A percentile compares a stretch with the other conserved stretches of the same genome.
Evolutionary conservation across 30 jellyfish, hydroid and myxozoan species (phyloP).

Genomic region (Euphysa ruthae): DNA sequence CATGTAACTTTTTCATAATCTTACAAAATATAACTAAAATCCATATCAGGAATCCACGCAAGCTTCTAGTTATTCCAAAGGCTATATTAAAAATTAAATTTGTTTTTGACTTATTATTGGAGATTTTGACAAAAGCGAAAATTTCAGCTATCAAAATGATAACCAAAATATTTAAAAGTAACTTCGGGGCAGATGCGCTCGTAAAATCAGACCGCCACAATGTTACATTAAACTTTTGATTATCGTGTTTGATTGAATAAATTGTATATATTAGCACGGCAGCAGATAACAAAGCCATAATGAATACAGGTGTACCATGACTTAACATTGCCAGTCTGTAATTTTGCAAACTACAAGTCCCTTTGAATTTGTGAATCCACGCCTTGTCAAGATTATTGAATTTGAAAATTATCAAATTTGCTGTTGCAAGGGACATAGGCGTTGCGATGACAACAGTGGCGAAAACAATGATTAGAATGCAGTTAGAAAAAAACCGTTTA

Average conservation of each 20-base stretch:
- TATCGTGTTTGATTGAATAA: background rate
- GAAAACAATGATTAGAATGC: background rate
- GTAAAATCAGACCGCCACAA: background rate
- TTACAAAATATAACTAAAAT: no score
- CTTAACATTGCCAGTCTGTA: no score
- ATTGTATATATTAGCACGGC: background rate
- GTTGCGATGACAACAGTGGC: background rate
- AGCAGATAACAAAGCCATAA: background rate
- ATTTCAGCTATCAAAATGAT: background rate
- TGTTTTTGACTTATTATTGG: background rate
- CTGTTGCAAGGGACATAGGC: background rate
- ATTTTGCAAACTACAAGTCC: background rate
- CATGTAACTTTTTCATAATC: no score
- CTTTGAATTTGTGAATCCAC: no score
- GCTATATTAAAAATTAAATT: background rate
- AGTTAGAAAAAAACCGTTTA: background rate
- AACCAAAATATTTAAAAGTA: background rate
- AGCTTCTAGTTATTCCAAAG: background rate
- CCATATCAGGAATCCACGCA: background rate
- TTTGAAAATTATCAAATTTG: no score
- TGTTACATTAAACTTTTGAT: background rate
- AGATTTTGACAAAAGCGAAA: background rate
- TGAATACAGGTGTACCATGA: background rate
- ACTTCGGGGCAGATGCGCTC: background rate
- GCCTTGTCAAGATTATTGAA: no score